Evolutionary conservation across 2,113 vertebrate genomes (phyloP).

Genomic region (Cisticola juncidis): DNA sequence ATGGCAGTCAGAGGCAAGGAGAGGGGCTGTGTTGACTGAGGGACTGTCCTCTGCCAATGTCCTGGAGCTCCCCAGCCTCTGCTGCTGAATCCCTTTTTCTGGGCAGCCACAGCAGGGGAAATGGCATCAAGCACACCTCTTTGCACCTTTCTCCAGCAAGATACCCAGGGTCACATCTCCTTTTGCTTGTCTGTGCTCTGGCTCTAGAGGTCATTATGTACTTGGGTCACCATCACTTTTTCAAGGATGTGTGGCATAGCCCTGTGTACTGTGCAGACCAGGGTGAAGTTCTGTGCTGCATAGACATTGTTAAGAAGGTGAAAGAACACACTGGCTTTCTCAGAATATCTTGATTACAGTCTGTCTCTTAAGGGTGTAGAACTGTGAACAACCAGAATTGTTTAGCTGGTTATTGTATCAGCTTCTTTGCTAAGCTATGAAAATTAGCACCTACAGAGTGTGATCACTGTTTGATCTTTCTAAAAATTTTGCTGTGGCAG

Average conservation of each 20-base stretch:
- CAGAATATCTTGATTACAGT: not conserved
- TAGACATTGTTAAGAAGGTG: not conserved
- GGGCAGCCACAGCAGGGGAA: not conserved
- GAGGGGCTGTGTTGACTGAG: not conserved
- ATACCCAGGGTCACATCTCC: not conserved
- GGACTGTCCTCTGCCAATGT: accelerated
- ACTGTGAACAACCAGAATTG: not conserved
- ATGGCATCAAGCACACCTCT: not conserved
- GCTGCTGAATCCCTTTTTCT: not conserved
- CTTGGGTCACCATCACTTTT: not conserved
- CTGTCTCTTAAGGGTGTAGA: not conserved
- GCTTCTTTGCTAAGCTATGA: not conserved
- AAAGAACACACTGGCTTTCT: not conserved
- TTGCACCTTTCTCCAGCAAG: not conserved
- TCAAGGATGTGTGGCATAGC: not conserved
- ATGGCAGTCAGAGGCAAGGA: not conserved
- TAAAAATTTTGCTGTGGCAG: not conserved
- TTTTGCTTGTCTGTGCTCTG: not conserved
- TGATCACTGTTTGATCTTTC: not conserved
- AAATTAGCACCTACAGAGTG: slow-evolving; percentile 17
- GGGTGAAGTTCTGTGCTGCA: not conserved
- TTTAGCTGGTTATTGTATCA: not conserved
- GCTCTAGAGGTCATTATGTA: not conserved
- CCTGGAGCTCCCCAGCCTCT: not conserved
- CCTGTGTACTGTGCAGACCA: not conserved